Percentiles rank a stretch among this genome's conserved stretches.
These are phyloP conservation scores for Seriola dumerili DNA, from an alignment of 2,113 vertebrate species.

Conservation along the genomic window DNA sequence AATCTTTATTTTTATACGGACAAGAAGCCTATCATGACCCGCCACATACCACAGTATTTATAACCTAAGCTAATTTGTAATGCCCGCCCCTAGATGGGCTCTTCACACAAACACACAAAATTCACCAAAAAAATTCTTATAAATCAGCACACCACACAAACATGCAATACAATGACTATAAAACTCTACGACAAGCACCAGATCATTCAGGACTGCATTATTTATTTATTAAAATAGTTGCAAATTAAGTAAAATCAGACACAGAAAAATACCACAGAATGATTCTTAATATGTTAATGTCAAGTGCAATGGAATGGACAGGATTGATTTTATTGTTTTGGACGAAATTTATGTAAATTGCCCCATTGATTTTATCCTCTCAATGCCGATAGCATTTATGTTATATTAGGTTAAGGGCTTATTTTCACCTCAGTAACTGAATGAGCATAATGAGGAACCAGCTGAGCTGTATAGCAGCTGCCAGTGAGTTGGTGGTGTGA, in stretches of 20 bases:
- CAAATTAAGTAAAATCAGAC: not conserved
- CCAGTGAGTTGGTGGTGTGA: constrained; percentile 63
- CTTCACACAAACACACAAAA: not conserved
- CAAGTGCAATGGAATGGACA: not conserved
- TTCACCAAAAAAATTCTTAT: not conserved
- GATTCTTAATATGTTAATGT: too few species aligned
- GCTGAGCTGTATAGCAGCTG: constrained; percentile 58
- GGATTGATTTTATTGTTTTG: not conserved
- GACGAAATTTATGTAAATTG: constrained; percentile 18
- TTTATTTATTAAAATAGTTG: too few species aligned
- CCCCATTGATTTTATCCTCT: not conserved
- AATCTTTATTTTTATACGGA: not conserved
- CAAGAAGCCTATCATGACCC: too few species aligned
- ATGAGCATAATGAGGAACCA: constrained; percentile 46
- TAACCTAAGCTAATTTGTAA: too few species aligned
- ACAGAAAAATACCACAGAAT: not conserved
- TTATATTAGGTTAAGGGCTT: constrained; percentile 19
- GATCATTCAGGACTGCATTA: too few species aligned
- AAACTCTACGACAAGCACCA: not conserved
- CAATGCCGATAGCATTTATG: not conserved
- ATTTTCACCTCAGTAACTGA: constrained; percentile 38
- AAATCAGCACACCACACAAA: not conserved
- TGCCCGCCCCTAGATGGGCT: too few species aligned
- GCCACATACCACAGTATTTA: too few species aligned
- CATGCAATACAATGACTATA: not conserved